A percentile compares a stretch with the other conserved stretches of the same genome.
phyloP scores from a whole-genome alignment of 2,113 vertebrate genomes.

The Gopherus flavomarginatus region DNA sequence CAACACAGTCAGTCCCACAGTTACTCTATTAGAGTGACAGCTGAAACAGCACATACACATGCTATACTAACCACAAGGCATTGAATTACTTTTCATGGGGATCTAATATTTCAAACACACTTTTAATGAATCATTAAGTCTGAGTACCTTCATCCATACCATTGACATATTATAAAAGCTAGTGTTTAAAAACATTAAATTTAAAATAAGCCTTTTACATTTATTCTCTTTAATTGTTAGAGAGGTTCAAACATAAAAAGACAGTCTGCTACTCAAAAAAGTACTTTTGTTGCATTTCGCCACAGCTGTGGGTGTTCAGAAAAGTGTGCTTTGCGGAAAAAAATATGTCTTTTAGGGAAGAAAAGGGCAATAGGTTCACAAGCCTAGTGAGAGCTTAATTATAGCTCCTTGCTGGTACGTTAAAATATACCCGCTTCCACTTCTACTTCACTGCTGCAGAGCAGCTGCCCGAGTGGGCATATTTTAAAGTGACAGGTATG shows the following conservation, averaged over 20 bases:
- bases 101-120: slow-evolving; percentile 3
- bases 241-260: slow-evolving; percentile 8
- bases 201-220: neutral
- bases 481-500: slow-evolving; percentile 7
- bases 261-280: neutral
- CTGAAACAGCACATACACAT: neutral
- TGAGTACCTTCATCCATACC: neutral
- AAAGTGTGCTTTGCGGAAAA: slow-evolving; percentile 35
- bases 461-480: slow-evolving; percentile 10
- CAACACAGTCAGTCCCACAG: neutral
- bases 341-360: slow-evolving; percentile 19
- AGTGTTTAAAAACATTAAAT: slow-evolving; percentile 25
- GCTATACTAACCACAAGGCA: slow-evolving; percentile 10
- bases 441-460: slow-evolving; percentile 25
- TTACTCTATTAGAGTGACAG: neutral
- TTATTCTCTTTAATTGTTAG: neutral
- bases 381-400: slow-evolving; percentile 56
- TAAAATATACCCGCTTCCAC: slow-evolving; percentile 34
- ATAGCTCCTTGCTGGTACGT: slow-evolving; percentile 31
- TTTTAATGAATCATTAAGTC: slow-evolving; percentile 1
- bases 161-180: slow-evolving; percentile 18
- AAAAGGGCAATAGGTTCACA: slow-evolving; percentile 30
- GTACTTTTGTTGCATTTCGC: slow-evolving; percentile 39
- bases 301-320: slow-evolving; percentile 22
- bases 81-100: neutral